Base-by-base conservation (phyloP, 2,113 vertebrate genomes). In the Casuarius casuarius region DNA sequence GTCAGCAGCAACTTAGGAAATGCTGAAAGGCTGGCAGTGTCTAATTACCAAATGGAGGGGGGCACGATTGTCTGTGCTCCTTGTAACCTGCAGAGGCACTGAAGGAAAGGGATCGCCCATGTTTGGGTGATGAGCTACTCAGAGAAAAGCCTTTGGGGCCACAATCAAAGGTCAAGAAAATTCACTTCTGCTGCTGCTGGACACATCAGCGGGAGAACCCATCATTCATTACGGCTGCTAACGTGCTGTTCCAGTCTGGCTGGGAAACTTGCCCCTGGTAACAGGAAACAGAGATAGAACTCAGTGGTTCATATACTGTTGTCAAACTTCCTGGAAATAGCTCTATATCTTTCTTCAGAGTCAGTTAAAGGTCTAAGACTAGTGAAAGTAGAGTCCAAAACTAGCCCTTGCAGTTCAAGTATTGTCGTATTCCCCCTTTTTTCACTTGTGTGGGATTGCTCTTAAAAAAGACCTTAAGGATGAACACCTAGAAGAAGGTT, bases 1-100 rank as follows among this genome's bases (percentile, higher is more conserved):
- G 51, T 14, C 92, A 90, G 89, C 81, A 94, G 83, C 59, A 78
- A 46, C 35, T 83, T 8, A 10, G 62, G 81, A 72, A 68, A 74
- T 7, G 38, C 46, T 21, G 4, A 58, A 70, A 6, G n/a, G 59
- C 75, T 26, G 29, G 19, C 35, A 86, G 49, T 3, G 3, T 3
- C 58, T 46, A 35, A 3, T 7, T n/a, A 65, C 46, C 7, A 44
- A 48, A 84, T 1, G 25, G n/a, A 82, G 25, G 4, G 19, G 76
- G 31, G 18, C 19, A 44, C 28, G 33, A 44, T 48, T 51, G 23
- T 61, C 15, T 54, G 31, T 35, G 56, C 14, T 90, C 42, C 65
- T 83, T 16, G 25, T 4, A 90, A 75, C 59, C 67, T 81, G 70
- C 74, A 22, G 54, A 65, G 63, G 2, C 28, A 29, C 48, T 16